A percentile compares a stretch with the other conserved stretches of the same genome.
phyloP scores from a whole-genome alignment of 2,113 vertebrate species.

The Lycaon pictus region DNA sequence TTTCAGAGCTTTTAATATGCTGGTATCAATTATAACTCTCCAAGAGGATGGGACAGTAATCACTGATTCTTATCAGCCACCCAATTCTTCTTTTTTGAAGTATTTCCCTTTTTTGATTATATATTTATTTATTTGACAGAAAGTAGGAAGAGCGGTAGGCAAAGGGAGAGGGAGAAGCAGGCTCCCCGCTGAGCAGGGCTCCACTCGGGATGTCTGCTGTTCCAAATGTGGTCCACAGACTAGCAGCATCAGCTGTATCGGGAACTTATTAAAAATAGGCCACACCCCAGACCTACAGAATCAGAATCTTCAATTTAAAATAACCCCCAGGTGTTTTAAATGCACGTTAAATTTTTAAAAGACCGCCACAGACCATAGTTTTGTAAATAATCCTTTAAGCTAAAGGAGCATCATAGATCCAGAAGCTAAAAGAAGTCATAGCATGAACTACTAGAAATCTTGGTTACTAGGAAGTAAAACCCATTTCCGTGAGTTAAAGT shows the following conservation, averaged over 20 bases:
- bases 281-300: background rate
- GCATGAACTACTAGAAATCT: slow-evolving; percentile 25
- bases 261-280: slow-evolving; percentile 6
- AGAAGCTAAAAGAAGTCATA: background rate
- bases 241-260: background rate
- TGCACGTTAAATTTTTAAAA: background rate
- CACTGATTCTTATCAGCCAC: background rate
- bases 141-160: too few species aligned
- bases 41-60: background rate
- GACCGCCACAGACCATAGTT: background rate
- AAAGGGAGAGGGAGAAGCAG: too few species aligned
- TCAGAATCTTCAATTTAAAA: background rate
- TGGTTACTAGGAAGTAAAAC: slow-evolving; percentile 26
- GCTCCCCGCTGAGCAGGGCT: too few species aligned
- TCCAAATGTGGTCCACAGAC: background rate
- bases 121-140: too few species aligned
- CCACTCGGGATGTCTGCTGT: too few species aligned
- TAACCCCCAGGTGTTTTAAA: background rate
- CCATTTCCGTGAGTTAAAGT: background rate
- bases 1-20: background rate
- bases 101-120: background rate
- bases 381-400: background rate
- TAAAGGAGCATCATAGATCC: background rate
- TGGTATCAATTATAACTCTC: background rate
- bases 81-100: background rate